A percentile compares a stretch with the other conserved stretches of the same genome.
Conservation (phyloP, 2,797 vertebrate genomes). For the Ambastaia sidthimunki region DNA sequence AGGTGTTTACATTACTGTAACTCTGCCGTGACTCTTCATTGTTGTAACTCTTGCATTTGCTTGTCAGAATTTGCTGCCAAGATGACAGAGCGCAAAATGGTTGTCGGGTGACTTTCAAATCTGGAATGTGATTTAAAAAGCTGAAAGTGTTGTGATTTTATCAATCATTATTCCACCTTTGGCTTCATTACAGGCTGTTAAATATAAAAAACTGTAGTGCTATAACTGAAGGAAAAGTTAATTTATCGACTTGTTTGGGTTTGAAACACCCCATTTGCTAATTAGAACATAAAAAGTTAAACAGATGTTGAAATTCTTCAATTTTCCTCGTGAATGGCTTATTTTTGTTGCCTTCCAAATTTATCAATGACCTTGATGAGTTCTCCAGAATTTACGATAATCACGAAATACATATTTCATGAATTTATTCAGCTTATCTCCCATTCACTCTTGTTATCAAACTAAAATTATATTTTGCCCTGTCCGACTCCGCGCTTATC, state of each 20-base stretch:
- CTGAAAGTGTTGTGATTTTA: neutral
- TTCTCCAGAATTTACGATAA: neutral
- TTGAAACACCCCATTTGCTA: neutral
- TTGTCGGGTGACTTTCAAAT: conserved; percentile 14
- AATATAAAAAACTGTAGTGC: neutral
- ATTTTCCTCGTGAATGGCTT: neutral
- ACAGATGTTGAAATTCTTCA: neutral
- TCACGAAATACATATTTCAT: neutral
- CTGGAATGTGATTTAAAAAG: neutral
- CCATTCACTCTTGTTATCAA: neutral
- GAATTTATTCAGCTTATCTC: neutral
- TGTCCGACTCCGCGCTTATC: neutral
- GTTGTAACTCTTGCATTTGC: conserved; percentile 33
- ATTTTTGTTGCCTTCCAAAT: neutral
- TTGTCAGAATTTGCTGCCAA: neutral
- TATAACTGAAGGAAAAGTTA: neutral
- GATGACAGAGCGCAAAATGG: neutral
- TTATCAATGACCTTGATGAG: neutral
- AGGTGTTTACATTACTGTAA: conserved; percentile 41
- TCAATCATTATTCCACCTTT: neutral
- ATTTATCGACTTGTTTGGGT: neutral
- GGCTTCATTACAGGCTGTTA: conserved; percentile 13
- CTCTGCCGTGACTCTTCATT: conserved; percentile 36
- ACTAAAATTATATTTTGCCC: neutral
- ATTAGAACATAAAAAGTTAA: neutral